A percentile compares a stretch with the other conserved stretches of the same genome.
Conservation (phyloP, 2,113 vertebrate species). For the Plecotus auritus region DNA sequence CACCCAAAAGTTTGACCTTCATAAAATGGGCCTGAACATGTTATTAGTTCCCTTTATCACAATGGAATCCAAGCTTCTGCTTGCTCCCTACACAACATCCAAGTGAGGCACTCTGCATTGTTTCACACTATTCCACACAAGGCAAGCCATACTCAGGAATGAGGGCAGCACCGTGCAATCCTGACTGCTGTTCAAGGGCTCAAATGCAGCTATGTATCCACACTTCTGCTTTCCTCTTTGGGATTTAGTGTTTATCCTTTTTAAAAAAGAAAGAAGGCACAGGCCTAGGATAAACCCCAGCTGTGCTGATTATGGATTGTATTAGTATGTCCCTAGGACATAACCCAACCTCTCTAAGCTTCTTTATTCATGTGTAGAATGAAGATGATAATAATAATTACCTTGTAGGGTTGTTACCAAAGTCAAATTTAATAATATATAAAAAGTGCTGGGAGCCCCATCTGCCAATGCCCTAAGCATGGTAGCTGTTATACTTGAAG, state of each 20-base stretch:
- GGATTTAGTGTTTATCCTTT: background rate
- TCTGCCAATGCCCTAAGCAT: background rate
- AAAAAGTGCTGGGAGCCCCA: background rate
- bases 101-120: background rate
- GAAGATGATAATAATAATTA: background rate
- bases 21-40: background rate
- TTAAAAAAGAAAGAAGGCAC: background rate
- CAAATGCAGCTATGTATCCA: background rate
- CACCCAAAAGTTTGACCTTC: background rate
- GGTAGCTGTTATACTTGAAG: background rate
- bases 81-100: no score
- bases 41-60: background rate
- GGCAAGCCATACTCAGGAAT: background rate
- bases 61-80: background rate
- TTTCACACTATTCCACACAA: background rate
- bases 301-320: background rate
- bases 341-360: background rate
- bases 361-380: background rate
- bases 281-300: background rate
- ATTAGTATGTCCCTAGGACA: background rate
- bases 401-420: background rate
- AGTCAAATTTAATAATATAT: background rate
- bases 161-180: background rate
- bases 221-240: background rate
- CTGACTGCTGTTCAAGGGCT: background rate